phyloP scores from a whole-genome alignment of 1,140 invertebrate genomes.

The Temnothorax curvispinosus region DNA sequence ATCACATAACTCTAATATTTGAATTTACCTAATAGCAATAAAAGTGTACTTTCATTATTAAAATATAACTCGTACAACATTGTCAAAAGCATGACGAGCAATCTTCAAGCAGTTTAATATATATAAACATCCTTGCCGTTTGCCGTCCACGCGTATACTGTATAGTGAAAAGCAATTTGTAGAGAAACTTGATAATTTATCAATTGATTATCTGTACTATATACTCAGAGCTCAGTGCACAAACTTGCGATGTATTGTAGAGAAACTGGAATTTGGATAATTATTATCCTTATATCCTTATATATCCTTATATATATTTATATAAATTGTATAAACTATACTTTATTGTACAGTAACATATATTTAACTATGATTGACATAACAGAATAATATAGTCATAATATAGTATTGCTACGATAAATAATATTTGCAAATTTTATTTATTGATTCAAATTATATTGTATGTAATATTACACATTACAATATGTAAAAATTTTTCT shows the following conservation, averaged over 20 bases:
- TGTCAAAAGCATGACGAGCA: neutral
- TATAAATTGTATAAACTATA: constrained; percentile 50
- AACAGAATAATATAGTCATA: neutral
- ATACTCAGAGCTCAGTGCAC: constrained; percentile 54
- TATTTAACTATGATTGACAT: neutral
- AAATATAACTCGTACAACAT: constrained; percentile 10
- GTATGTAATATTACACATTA: neutral
- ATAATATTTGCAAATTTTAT: constrained; percentile 31
- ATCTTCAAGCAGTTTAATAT: constrained; percentile 13
- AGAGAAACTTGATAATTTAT: constrained; percentile 41
- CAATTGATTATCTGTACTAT: constrained; percentile 41
- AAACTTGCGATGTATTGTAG: constrained; percentile 56
- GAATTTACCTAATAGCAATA: neutral
- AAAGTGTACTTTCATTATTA: constrained; percentile 4
- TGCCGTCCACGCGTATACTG: constrained; percentile 36
- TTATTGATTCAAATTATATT: constrained; percentile 14
- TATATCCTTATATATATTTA: neutral
- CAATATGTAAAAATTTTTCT: constrained; percentile 20
- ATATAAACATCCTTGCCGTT: constrained; percentile 32
- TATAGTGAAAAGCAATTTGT: constrained; percentile 1
- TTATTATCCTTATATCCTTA: neutral
- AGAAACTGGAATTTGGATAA: constrained; percentile 41
- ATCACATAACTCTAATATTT: constrained; percentile 1
- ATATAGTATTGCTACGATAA: constrained; percentile 2
- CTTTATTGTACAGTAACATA: constrained; percentile 55